phyloP scores from a whole-genome alignment of 2,888 invertebrate species.

The Diadromus collaris region DNA sequence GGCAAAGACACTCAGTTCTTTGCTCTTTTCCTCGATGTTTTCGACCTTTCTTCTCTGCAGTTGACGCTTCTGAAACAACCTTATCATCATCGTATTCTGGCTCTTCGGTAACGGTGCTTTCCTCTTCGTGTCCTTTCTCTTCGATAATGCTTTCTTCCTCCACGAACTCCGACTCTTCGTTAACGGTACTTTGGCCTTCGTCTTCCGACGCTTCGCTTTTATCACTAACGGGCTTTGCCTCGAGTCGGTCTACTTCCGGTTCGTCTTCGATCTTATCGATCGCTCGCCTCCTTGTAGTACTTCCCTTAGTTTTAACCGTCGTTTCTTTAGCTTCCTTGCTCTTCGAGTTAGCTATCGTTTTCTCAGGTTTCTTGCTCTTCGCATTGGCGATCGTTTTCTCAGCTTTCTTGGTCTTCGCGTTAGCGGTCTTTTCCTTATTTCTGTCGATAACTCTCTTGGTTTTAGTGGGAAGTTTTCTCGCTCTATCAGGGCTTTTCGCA shows the following conservation, averaged over 20 bases:
- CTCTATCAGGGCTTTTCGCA: constrained; percentile 19
- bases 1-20: constrained; percentile 20
- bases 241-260: not conserved
- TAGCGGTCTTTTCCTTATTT: not conserved
- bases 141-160: not conserved
- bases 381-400: not conserved
- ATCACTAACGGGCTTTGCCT: not conserved
- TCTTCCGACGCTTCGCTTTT: not conserved
- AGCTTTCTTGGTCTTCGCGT: no score
- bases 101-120: not conserved
- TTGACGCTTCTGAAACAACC: not conserved
- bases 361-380: not conserved
- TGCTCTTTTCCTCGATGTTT: not conserved
- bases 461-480: not conserved
- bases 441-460: not conserved
- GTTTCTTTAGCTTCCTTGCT: not conserved
- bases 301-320: not conserved
- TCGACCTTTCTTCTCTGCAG: not conserved
- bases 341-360: not conserved
- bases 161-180: not conserved
- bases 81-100: not conserved
- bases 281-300: not conserved
- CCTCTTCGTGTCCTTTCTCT: not conserved
- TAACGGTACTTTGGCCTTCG: not conserved
- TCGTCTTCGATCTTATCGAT: not conserved